Percentiles rank a stretch among this genome's conserved stretches.
phyloP scores from a whole-genome alignment of 2,888 invertebrate genomes.

The Habrosyne pyritoides region DNA sequence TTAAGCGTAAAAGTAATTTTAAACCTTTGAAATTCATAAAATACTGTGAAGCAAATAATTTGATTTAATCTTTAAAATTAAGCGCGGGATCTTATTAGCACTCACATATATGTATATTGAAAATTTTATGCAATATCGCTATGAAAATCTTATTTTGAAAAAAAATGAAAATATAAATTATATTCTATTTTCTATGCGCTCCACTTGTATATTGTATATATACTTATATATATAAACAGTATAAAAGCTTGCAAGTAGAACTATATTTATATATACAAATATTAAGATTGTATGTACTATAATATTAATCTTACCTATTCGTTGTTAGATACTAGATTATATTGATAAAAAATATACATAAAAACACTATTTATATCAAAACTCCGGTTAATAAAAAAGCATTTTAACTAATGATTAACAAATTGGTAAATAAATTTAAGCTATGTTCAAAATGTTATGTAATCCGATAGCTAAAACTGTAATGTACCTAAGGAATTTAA shows the following conservation, averaged over 20 bases:
- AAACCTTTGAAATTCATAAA: background rate
- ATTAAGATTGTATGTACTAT: background rate
- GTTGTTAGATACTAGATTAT: constrained; percentile 11
- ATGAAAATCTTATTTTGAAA: background rate
- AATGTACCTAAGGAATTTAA: constrained; percentile 67
- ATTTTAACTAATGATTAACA: background rate
- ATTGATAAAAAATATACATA: constrained; percentile 15
- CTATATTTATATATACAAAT: background rate
- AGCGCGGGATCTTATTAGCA: constrained; percentile 6
- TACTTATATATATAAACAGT: too few species aligned
- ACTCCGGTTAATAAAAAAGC: constrained; percentile 48
- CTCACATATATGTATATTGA: background rate
- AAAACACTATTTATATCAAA: constrained; percentile 60
- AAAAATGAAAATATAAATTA: background rate
- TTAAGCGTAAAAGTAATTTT: constrained; percentile 16
- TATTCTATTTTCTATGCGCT: background rate
- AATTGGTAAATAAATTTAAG: background rate
- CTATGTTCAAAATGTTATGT: background rate
- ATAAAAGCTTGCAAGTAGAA: background rate
- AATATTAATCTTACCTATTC: background rate
- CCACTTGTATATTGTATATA: background rate
- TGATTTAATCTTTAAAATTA: constrained; percentile 11
- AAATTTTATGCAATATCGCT: background rate
- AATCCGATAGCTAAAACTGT: constrained; percentile 37
- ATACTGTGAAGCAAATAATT: too few species aligned